Base-by-base conservation (phyloP, 2,113 vertebrate genomes). In the Reinhardtius hippoglossoides region DNA sequence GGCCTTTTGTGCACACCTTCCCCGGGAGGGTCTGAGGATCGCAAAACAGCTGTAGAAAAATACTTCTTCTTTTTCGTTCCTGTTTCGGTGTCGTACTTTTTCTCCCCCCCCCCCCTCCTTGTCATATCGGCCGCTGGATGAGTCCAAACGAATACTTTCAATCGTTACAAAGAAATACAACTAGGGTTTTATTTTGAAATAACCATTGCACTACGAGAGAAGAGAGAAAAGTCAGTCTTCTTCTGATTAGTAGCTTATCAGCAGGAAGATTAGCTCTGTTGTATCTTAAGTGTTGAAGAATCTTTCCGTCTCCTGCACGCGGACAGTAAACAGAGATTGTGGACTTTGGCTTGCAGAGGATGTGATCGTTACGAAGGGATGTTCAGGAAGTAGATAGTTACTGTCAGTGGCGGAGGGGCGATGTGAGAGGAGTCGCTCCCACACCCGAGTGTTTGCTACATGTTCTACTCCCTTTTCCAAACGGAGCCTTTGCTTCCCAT, bases 21-120 rank as follows among this genome's bases (percentile, higher is more conserved):
- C 71, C 46, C 7, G 56, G 59, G 83, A 87, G 58, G 84, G 80
- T 80, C 77, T 40, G 26, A 69, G 64, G 71, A 84, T 68, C 71
- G 83, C 74, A 90, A 91, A 86, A 89, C 81, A 83, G 87, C 85
- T 80, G 80, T 94, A 92, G 88, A 95, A 95, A 94, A 94, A 94
- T 92, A 94, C 79, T 85, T 89, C 24, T 62, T 77, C 40, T 80
- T 80, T 80, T 70, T 57, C 52, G 16, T 37, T 55, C 56, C 44
- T 60, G 26, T 52, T 58, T 80, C 52, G 58, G 2, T 50, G 35
- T 79, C 76, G 64, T 63, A 78, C 60, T 68, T 84, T 75, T 66
- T 69, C 23, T 23, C 21, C 31, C 31, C 6, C 31, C 26, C 26
- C 26, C 26, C 26, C 21, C 40, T 54, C 31, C 62, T 31, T 44